Percentiles rank a stretch among this genome's conserved stretches.
Evolutionary conservation across 2,888 invertebrate species (phyloP).

Genomic region (Bimastos eiseni): DNA sequence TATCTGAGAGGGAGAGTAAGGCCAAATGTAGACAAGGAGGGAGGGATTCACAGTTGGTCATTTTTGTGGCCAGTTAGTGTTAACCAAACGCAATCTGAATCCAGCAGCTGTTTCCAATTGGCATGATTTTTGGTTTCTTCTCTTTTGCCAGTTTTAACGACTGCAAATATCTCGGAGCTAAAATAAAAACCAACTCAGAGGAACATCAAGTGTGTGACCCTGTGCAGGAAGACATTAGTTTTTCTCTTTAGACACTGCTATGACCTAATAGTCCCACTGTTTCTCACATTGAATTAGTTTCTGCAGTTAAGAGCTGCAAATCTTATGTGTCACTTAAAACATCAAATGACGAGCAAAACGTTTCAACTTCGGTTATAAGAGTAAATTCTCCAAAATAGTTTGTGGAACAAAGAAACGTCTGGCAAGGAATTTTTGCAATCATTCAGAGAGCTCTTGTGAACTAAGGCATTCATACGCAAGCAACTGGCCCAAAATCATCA

Average conservation of each 20-base stretch:
- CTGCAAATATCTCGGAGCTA: not conserved
- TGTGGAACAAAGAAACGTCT: too few species aligned
- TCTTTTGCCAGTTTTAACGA: not conserved
- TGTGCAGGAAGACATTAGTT: not conserved
- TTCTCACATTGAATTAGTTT: not conserved
- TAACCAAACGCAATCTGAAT: not conserved
- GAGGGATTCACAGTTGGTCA: too few species aligned
- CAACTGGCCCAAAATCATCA: too few species aligned
- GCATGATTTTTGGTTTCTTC: not conserved
- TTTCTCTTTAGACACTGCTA: not conserved
- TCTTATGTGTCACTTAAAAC: not conserved
- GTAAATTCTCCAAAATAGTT: too few species aligned
- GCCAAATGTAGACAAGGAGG: too few species aligned
- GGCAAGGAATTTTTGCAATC: too few species aligned
- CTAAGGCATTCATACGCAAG: too few species aligned
- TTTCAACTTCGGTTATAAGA: too few species aligned
- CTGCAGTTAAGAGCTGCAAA: not conserved
- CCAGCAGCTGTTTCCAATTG: not conserved
- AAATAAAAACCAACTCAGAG: not conserved
- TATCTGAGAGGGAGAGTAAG: too few species aligned
- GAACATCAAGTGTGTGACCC: not conserved
- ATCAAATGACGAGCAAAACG: not conserved
- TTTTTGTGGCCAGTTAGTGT: not conserved
- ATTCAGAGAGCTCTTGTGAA: too few species aligned
- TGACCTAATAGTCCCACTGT: not conserved